Percentiles rank a stretch among this genome's conserved stretches.
phyloP scores from a whole-genome alignment of 2,797 vertebrate genomes.

The Rousettus madagascariensis region DNA sequence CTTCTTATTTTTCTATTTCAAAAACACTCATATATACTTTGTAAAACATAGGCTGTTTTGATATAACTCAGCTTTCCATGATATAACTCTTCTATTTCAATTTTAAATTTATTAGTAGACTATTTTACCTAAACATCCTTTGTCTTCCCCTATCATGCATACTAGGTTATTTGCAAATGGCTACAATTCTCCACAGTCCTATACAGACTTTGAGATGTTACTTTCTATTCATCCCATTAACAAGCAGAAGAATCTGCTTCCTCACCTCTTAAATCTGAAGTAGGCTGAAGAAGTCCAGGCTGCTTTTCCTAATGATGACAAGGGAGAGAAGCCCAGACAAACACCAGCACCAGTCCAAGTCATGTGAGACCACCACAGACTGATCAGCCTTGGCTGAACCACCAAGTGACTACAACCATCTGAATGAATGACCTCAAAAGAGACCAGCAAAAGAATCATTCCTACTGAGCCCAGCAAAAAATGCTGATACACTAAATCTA shows the following conservation, averaged over 20 bases:
- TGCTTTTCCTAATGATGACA: neutral
- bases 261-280: neutral
- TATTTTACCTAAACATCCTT: neutral
- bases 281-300: neutral
- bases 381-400: neutral
- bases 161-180: neutral
- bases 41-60: neutral
- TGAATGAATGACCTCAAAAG: neutral
- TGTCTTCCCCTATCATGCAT: neutral
- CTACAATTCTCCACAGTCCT: neutral
- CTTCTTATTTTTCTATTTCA: neutral
- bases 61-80: neutral
- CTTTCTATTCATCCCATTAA: neutral
- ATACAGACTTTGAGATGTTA: neutral
- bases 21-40: neutral
- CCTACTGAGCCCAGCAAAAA: neutral
- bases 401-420: neutral
- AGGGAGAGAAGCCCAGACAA: neutral
- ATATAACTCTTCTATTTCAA: neutral
- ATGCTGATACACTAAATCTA: neutral
- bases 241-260: neutral
- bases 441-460: neutral
- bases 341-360: neutral
- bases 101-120: neutral
- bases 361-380: neutral